Percentiles rank a stretch among this genome's conserved stretches.
These are phyloP conservation scores for Sardina pilchardus DNA, from an alignment of 2,113 vertebrate species.

Conservation along the genomic window DNA sequence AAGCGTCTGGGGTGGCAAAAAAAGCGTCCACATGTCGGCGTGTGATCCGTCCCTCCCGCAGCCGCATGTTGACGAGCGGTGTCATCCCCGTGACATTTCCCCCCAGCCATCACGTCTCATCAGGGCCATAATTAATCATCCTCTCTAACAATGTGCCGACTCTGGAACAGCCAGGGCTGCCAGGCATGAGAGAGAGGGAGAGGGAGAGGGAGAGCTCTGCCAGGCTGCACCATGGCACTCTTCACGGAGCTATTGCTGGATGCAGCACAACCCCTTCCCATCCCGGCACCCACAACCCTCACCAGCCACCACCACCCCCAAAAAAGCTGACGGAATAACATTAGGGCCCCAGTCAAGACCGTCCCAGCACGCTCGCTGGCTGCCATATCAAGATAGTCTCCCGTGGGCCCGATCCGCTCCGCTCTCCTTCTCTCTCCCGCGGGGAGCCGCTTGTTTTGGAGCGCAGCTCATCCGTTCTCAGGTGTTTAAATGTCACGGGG, in stretches of 20 bases:
- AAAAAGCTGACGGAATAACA: slow-evolving; percentile 29
- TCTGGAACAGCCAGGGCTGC: slow-evolving; percentile 54
- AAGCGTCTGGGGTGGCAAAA: slow-evolving; percentile 38
- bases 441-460: not conserved
- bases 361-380: not conserved
- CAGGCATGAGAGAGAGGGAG: slow-evolving; percentile 30
- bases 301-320: too few relatives aligned
- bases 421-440: not conserved
- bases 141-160: slow-evolving; percentile 59
- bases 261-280: slow-evolving; percentile 47
- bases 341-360: slow-evolving; percentile 22
- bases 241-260: slow-evolving; percentile 36
- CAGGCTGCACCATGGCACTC: slow-evolving; percentile 48
- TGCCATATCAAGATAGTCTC: not conserved
- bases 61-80: slow-evolving; percentile 56
- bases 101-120: slow-evolving; percentile 69
- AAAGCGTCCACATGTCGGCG: slow-evolving; percentile 60
- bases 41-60: slow-evolving; percentile 53
- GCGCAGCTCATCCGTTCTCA: not conserved
- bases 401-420: not conserved
- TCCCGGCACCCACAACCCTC: slow-evolving; percentile 46
- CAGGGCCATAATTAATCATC: slow-evolving; percentile 73
- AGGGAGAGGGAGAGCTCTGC: slow-evolving; percentile 38
- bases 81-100: slow-evolving; percentile 71
- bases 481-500: not conserved